These are phyloP conservation scores for Thymelicus lineola DNA, from an alignment of 2,888 invertebrate species.

Conservation along the genomic window DNA sequence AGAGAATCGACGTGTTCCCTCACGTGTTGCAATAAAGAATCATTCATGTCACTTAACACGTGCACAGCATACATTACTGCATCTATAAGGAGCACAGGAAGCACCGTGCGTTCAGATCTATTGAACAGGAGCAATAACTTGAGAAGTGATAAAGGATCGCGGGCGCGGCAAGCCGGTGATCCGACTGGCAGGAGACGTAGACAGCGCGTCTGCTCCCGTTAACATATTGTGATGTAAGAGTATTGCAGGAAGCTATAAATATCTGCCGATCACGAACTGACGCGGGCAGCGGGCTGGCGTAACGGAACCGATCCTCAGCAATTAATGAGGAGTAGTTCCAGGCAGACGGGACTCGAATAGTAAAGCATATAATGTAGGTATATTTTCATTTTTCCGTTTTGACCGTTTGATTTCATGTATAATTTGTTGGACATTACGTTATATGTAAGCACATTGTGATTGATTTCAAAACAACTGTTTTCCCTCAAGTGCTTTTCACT, in stretches of 20 bases:
- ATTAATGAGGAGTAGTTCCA: slow-evolving; percentile 28
- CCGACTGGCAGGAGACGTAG: neutral
- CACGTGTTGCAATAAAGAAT: neutral
- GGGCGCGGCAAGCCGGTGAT: neutral
- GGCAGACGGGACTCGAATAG: neutral
- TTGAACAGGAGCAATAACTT: slow-evolving; percentile 3
- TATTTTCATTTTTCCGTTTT: too few relatives aligned
- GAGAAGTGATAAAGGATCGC: neutral
- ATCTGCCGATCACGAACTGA: slow-evolving; percentile 30
- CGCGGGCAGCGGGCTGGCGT: neutral
- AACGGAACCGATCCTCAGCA: slow-evolving; percentile 24
- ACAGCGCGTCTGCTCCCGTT: slow-evolving; percentile 25
- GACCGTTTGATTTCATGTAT: too few relatives aligned
- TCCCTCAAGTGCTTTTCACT: too few relatives aligned
- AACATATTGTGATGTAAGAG: slow-evolving; percentile 31
- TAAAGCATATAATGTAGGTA: too few relatives aligned
- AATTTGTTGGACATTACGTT: too few relatives aligned
- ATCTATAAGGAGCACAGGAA: slow-evolving; percentile 1
- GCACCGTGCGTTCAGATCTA: neutral
- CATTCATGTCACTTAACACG: neutral
- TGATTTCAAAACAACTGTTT: too few relatives aligned
- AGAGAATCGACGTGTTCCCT: neutral
- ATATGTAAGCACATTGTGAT: too few relatives aligned
- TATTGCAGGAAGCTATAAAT: slow-evolving; percentile 32
- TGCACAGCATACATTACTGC: slow-evolving; percentile 2